Evolutionary conservation across 2,888 invertebrate genomes (phyloP).

Genomic region (Tenthredo mesomela): DNA sequence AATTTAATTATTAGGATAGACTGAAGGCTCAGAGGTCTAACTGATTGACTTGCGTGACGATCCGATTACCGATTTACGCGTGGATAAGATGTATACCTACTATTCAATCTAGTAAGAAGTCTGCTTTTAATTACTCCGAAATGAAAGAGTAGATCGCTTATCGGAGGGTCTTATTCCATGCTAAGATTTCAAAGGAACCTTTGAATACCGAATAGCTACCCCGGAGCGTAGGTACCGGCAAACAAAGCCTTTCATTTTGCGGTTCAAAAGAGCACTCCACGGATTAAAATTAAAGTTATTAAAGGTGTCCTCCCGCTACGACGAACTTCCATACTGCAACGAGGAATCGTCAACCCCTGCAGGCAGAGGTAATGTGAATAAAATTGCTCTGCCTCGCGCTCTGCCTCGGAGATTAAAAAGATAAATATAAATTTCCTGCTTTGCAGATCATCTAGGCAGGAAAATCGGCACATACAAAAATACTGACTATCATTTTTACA

Average conservation of each 20-base stretch:
- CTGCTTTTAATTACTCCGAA: constrained; percentile 24
- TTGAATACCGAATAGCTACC: constrained; percentile 22
- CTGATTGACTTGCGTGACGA: not conserved
- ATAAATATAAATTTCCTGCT: not conserved
- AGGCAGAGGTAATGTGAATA: not conserved
- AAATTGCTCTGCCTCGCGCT: not conserved
- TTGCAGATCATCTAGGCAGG: constrained; percentile 4
- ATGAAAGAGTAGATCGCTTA: constrained; percentile 17
- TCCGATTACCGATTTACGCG: constrained; percentile 1
- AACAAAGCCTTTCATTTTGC: constrained; percentile 58
- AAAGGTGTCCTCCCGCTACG: constrained; percentile 58
- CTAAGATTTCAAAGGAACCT: constrained; percentile 12
- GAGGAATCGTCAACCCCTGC: not conserved
- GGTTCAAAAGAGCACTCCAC: constrained; percentile 65
- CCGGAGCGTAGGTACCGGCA: not conserved
- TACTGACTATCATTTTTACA: constrained; percentile 17
- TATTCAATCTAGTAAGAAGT: not conserved
- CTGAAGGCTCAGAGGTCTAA: not conserved
- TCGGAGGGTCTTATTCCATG: not conserved
- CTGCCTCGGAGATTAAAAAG: not conserved
- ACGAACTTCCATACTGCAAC: not conserved
- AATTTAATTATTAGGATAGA: not conserved
- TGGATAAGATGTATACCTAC: not conserved
- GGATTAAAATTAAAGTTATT: constrained; percentile 63
- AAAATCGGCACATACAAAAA: constrained; percentile 12